Evolutionary conservation across 2,113 vertebrate species (phyloP).

Genomic region (Xyliphius kryptos): DNA sequence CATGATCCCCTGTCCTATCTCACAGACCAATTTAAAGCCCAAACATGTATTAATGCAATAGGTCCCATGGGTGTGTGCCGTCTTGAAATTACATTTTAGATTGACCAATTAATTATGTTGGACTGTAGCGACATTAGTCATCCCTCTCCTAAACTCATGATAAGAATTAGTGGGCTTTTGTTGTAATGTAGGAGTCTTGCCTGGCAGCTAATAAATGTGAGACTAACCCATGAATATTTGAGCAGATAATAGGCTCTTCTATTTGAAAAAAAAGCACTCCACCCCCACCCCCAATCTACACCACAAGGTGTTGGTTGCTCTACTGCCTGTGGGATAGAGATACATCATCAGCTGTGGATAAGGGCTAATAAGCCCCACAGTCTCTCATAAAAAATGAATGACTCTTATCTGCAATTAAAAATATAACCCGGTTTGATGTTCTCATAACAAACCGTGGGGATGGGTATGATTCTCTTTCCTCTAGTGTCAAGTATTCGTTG

Average conservation of each 20-base stretch:
- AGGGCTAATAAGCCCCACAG: slow-evolving; percentile 44
- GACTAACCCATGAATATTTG: slow-evolving; percentile 42
- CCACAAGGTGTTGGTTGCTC: slow-evolving; percentile 15
- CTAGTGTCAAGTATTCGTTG: slow-evolving; percentile 27
- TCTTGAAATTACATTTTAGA: slow-evolving; percentile 16
- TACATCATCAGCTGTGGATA: slow-evolving; percentile 45
- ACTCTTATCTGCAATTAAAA: slow-evolving; percentile 55
- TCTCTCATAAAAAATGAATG: slow-evolving; percentile 60
- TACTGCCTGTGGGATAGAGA: slow-evolving; percentile 39
- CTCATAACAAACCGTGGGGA: slow-evolving; percentile 26
- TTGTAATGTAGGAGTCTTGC: slow-evolving; percentile 48
- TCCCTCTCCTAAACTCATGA: slow-evolving; percentile 32
- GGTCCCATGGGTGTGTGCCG: slow-evolving; percentile 11
- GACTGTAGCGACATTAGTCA: slow-evolving; percentile 32
- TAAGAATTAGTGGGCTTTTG: slow-evolving; percentile 37
- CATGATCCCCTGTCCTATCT: no score
- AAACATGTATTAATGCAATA: background rate
- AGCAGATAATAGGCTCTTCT: slow-evolving; percentile 28
- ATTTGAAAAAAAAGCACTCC: slow-evolving; percentile 35
- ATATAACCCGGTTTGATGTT: slow-evolving; percentile 45
- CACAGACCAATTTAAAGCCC: no score
- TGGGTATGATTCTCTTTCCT: slow-evolving; percentile 18
- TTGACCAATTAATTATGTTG: slow-evolving; percentile 34
- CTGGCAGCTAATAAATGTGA: slow-evolving; percentile 53
- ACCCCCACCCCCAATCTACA: slow-evolving; percentile 6